Percentiles rank a stretch among this genome's conserved stretches.
Conservation (phyloP, 1,140 invertebrate species). For the Chionoecetes opilio region DNA sequence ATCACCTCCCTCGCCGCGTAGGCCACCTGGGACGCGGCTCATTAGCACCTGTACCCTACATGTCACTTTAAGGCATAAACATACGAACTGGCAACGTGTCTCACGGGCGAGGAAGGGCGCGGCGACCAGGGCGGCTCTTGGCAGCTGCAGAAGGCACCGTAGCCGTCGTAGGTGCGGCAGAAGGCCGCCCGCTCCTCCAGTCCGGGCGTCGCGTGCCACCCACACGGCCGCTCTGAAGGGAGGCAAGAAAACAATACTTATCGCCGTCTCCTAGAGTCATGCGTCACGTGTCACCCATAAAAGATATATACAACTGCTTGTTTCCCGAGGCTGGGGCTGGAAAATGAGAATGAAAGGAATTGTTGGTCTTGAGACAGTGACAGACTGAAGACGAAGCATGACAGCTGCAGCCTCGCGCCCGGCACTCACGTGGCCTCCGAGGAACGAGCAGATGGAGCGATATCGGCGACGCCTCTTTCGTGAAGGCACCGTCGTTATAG, state of each 20-base stretch:
- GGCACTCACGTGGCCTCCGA: neutral
- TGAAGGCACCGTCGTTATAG: neutral
- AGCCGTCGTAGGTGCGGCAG: conserved; percentile 72
- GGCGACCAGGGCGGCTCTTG: conserved; percentile 38
- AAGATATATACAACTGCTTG: too few species aligned
- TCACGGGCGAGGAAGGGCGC: neutral
- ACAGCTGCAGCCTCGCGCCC: neutral
- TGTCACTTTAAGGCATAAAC: neutral
- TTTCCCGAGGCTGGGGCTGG: too few species aligned
- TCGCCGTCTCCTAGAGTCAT: too few species aligned
- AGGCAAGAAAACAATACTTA: too few species aligned
- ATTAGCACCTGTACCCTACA: neutral
- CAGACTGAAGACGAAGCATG: too few species aligned
- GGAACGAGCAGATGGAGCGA: conserved; percentile 37
- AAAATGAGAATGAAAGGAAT: too few species aligned
- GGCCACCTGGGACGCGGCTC: neutral
- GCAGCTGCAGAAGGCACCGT: conserved; percentile 74
- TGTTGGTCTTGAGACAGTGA: too few species aligned
- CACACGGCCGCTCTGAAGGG: conserved; percentile 33
- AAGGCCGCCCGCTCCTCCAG: conserved; percentile 58
- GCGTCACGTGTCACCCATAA: too few species aligned
- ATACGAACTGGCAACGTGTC: neutral
- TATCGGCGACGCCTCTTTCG: conserved; percentile 25
- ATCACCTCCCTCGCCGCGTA: conserved; percentile 49
- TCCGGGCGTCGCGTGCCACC: conserved; percentile 38